phyloP scores from a whole-genome alignment of 2,797 vertebrate genomes.

The Distichodus sexfasciatus region DNA sequence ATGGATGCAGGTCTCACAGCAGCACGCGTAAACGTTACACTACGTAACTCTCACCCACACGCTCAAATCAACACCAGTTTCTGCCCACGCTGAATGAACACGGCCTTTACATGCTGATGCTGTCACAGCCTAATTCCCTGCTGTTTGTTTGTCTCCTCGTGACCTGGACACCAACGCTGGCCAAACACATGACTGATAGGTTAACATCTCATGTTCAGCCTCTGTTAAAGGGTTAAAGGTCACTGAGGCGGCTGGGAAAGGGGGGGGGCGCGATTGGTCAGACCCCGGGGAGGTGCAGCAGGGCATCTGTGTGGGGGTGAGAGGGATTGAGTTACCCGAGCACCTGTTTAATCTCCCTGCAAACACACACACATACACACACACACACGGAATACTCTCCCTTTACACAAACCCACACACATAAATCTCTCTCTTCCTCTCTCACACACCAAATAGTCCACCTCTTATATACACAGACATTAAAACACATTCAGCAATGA shows the following conservation, averaged over 20 bases:
- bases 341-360: conserved; percentile 36
- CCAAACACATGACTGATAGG: conserved; percentile 32
- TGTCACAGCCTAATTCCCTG: background rate
- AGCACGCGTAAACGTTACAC: too few relatives aligned
- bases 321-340: conserved; percentile 29
- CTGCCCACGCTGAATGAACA: background rate
- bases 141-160: background rate
- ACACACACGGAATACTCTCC: background rate
- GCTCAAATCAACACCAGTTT: too few relatives aligned
- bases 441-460: too few relatives aligned
- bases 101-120: background rate
- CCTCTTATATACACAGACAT: too few relatives aligned
- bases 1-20: background rate
- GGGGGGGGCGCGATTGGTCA: background rate
- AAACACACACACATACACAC: conserved; percentile 32
- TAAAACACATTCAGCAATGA: too few relatives aligned
- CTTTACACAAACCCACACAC: background rate
- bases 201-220: conserved; percentile 36
- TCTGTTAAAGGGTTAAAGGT: conserved; percentile 39
- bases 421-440: background rate
- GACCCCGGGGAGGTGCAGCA: background rate
- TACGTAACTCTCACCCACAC: too few relatives aligned
- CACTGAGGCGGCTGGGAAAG: conserved; percentile 5
- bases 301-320: background rate
- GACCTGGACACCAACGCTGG: conserved; percentile 5